Evolutionary conservation across 2,888 invertebrate species (phyloP).

Genomic region (Zootermopsis nevadensis): DNA sequence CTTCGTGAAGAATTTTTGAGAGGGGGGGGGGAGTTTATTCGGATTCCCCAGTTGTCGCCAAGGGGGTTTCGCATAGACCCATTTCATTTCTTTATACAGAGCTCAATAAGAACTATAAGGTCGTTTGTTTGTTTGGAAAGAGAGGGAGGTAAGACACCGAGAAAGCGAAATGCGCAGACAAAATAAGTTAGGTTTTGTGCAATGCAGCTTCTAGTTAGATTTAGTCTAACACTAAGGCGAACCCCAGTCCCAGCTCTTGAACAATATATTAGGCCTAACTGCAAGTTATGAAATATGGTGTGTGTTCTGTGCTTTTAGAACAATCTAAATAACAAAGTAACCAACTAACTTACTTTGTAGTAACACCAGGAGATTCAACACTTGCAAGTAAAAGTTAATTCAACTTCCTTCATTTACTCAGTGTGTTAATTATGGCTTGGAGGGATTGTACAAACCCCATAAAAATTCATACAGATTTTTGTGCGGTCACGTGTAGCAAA

Average conservation of each 20-base stretch:
- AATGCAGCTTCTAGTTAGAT: neutral
- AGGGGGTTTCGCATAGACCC: neutral
- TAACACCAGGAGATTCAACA: too few relatives aligned
- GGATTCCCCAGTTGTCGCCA: neutral
- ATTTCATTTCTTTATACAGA: neutral
- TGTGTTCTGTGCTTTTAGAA: neutral
- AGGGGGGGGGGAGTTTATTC: neutral
- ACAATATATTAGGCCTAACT: neutral
- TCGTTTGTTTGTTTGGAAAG: neutral
- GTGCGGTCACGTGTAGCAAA: too few relatives aligned
- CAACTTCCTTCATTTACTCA: too few relatives aligned
- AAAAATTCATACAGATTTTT: too few relatives aligned
- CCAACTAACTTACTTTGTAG: too few relatives aligned
- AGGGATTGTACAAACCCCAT: too few relatives aligned
- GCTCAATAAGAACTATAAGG: neutral
- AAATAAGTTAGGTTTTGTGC: neutral
- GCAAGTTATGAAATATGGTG: neutral
- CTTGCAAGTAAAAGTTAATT: too few relatives aligned
- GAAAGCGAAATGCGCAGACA: neutral
- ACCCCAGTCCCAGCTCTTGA: neutral
- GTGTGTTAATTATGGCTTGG: too few relatives aligned
- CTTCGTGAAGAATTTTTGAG: neutral
- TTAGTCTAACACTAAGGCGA: neutral
- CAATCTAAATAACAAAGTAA: too few relatives aligned
- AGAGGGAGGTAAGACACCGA: neutral